Evolutionary conservation across 2,888 invertebrate species (phyloP), one percentile per base, ranked within the genome.

Genomic region (Acanthosepion lycidas): DNA sequence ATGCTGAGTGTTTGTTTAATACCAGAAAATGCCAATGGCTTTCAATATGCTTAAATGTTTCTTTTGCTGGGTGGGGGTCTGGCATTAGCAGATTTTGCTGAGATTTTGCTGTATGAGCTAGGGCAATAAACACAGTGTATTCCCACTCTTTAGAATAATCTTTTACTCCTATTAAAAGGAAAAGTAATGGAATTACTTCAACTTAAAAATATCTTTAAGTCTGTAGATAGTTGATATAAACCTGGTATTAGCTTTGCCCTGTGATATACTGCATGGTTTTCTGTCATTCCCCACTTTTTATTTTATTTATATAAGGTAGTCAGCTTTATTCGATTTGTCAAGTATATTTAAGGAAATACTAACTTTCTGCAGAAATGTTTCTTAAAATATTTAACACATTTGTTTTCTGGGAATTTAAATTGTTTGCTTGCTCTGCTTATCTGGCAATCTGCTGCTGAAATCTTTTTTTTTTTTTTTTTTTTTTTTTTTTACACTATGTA

Each of bases 401-500:
- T 91, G 28, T 64, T 12, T 94, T 95, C 48, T 48, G 94, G 26
- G 94, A 26, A 64, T 64, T 64, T 64, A 23, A 64, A 64, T 23
- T 64, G 64, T 64, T 64, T 64, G 64, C 64, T 64, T 64, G 64
- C 64, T 64, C 64, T 64, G 64, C 64, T 64, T 64, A 64, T 64
- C 64, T 64, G 64, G 64, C 64, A 64, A 64, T 64, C 64, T 64
- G 64, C 64, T 64, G 64, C 64, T 64, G 64, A 64, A 64, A 64
- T 64, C 23, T 0, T 0, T 23, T 64, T 64, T 28, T 3, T 28
- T 28, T 26, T 64, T 59, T 59, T 59, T 59, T 59, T 59, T 59
- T 23, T 59, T 59, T 59, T 20, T 59, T 59, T 59, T 59, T 59
- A 6, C 59, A 59, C 59, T 59, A 33, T 33, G 51, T 51, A 59